Base-by-base conservation (phyloP, 2,797 vertebrate genomes). In the Garrulus glandarius region DNA sequence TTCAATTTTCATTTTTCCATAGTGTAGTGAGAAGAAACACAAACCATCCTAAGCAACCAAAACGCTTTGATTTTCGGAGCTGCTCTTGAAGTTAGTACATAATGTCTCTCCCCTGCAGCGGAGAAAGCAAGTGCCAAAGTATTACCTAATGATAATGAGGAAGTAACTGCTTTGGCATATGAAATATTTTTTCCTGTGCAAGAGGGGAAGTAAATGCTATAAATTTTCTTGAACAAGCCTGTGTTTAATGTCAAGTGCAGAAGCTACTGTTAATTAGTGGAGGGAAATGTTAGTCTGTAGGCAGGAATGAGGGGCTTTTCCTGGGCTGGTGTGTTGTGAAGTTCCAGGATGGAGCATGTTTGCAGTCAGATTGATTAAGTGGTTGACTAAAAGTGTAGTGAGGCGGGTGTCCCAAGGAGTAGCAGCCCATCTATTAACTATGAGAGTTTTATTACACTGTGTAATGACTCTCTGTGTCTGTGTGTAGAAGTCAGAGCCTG, bases 181-280 rank as follows among this genome's bases (percentile, higher is more conserved):
- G 93, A 79, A 95, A 37, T 95, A 92, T 89, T 96, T 92, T 94
- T 96, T 97, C 95, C 95, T 95, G 92, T 95, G 77, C 63, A 13
- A 29, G 67, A 93, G 70, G 44, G 95, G 95, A 97, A 92, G 94
- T 89, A 92, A 94, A 84, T 39, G 81, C 64, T 88, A 77, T 95
- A 95, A 92, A 94, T 95, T 96, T 95, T 96, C 83, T 70, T 89
- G 56, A 87, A 71, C 77, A 37, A 90, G 74, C 24, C 80, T 70
- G 79, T 87, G 89, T 85, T 96, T 93, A 93, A 96, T 92, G 83
- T 95, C 93, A 95, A 92, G 77, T 74, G 53, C 85, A 94, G 92
- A 79, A 96, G 86, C 77, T 88, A 27, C 89, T 84, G 4, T 85
- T 95, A 90, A 91, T 94, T 91, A 84, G 67, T 23, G 74, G 71